These are phyloP conservation scores for Eilema griseolum DNA, from an alignment of 2,888 invertebrate genomes.

Conservation along the genomic window DNA sequence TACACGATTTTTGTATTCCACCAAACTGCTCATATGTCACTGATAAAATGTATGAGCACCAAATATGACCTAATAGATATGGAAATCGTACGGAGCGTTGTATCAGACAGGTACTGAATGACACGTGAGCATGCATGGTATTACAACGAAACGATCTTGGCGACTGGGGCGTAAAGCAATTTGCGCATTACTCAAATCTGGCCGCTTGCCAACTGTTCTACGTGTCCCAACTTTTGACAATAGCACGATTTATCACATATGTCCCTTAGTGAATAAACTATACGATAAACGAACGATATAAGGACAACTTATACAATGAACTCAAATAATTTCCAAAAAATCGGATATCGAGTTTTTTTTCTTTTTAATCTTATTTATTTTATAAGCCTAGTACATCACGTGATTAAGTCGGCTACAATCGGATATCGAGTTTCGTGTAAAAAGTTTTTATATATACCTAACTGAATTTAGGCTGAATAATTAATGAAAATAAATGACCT, in stretches of 20 bases:
- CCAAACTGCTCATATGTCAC: background rate
- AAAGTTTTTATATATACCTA: slow-evolving; percentile 11
- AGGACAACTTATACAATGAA: background rate
- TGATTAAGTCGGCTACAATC: too few species aligned
- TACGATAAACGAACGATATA: background rate
- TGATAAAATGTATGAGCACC: slow-evolving; percentile 1
- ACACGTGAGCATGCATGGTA: slow-evolving; percentile 11
- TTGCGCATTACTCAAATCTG: slow-evolving; percentile 55
- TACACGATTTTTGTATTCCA: background rate
- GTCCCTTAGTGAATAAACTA: slow-evolving; percentile 35
- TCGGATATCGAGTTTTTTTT: background rate
- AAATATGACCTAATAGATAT: background rate
- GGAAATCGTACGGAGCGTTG: background rate
- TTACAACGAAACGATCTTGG: slow-evolving; percentile 4
- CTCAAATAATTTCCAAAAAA: background rate
- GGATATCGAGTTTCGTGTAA: background rate
- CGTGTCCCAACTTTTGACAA: slow-evolving; percentile 56
- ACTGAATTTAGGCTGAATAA: slow-evolving; percentile 24
- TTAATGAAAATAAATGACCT: slow-evolving; percentile 14
- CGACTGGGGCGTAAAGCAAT: slow-evolving; percentile 47
- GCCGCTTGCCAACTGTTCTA: slow-evolving; percentile 50
- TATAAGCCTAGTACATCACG: too few species aligned
- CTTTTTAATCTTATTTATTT: too few species aligned
- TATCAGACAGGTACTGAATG: slow-evolving; percentile 5
- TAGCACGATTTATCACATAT: slow-evolving; percentile 50